These are phyloP conservation scores for Caiman crocodilus DNA, from an alignment of 2,797 vertebrate genomes.

Conservation along the genomic window DNA sequence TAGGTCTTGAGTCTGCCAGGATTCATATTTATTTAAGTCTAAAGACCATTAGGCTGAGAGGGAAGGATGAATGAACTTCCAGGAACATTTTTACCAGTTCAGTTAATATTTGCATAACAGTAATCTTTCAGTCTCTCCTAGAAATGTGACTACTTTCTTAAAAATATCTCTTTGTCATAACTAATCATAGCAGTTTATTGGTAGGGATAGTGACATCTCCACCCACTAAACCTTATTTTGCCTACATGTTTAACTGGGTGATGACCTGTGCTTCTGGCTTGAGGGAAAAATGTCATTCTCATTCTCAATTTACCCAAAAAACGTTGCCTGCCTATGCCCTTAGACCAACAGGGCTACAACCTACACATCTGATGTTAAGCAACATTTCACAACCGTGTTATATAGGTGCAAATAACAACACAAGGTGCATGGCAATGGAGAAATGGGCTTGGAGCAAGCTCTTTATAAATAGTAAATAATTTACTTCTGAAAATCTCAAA, in stretches of 20 bases:
- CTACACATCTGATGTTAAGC: too few relatives aligned
- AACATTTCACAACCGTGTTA: too few relatives aligned
- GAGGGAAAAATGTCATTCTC: not conserved
- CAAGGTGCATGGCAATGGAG: not conserved
- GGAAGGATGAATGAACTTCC: constrained; percentile 4
- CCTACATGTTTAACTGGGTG: not conserved
- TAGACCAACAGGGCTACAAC: too few relatives aligned
- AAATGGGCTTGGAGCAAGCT: not conserved
- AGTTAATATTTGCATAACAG: too few relatives aligned
- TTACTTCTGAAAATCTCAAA: not conserved
- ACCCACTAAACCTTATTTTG: constrained; percentile 1
- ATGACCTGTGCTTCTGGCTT: constrained; percentile 31
- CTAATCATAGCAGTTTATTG: not conserved
- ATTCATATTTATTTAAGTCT: constrained; percentile 34
- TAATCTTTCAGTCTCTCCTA: not conserved
- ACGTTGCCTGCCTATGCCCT: too few relatives aligned
- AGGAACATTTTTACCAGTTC: not conserved
- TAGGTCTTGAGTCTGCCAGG: constrained; percentile 6
- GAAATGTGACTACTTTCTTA: constrained; percentile 6
- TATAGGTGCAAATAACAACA: not conserved
- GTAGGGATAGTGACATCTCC: not conserved
- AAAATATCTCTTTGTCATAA: not conserved
- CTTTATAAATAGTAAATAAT: not conserved
- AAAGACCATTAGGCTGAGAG: constrained; percentile 14
- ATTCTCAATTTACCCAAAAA: not conserved